Base-by-base conservation (phyloP, 64 coral and sea anemone genomes). In the Pachyseris speciosa region DNA sequence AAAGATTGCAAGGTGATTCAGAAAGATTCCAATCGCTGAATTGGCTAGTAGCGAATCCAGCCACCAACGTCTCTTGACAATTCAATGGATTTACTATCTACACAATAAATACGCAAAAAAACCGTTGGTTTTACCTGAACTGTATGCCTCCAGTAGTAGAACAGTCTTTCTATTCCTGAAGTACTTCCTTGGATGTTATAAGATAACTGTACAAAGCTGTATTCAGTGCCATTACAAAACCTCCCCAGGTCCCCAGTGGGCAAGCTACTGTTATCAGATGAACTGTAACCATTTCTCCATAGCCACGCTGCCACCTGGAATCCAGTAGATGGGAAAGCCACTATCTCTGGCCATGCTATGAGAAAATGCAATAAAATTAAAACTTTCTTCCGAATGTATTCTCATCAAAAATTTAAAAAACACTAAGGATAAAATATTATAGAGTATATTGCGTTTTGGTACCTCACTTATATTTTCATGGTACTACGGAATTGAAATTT, bases 261-360 rank as follows among this genome's bases (percentile, higher is more conserved):
- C 7, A 29, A 37, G 34, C 69, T 73, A 31, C 45, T 75, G 24
- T 52, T 78, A 19, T 47, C 43, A 38, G 53, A 16, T 27, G 38
- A 64, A 5, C 53, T n/a, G 38, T 88, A 88, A 0, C 86, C 86
- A n/a, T 63, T 76, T 22, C 11, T 76, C 86, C 72, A 88, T 15
- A 88, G 9, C 86, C 86, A 88, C 0, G 70, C 68, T 2, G 86
- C 72, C 7, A 88, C 70, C 32, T 61, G 8, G 32, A 76, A 88
- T 37, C 37, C 69, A 26, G 61, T 63, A 0, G 86, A 75, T 19
- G 86, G 71, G 22, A 76, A 40, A 2, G 86, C 69, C 39, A 59
- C 86, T 15, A 40, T 37, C 27, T 77, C 86, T 9, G 86, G 86
- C 17, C 50, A 45, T 28, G 37, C 86, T 88, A 22, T 17, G 27